Evolutionary conservation across 2,797 vertebrate genomes (phyloP).

Genomic region (Gambusia yucatana): DNA sequence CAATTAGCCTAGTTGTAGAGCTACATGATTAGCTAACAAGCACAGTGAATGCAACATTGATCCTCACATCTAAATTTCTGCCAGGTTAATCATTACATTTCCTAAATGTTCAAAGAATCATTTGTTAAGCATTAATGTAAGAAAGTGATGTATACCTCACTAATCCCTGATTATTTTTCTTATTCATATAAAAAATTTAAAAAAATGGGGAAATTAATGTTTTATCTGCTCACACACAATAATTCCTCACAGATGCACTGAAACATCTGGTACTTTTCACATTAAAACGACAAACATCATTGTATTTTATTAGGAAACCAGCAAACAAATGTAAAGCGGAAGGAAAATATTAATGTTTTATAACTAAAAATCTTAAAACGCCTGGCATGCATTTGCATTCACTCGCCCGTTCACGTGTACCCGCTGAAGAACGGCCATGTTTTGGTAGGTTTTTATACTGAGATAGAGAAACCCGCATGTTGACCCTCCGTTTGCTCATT

Average conservation of each 20-base stretch:
- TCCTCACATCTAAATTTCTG: slow-evolving; percentile 2
- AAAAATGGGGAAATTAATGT: neutral
- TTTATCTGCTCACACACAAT: neutral
- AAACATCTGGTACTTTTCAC: neutral
- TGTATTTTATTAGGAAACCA: neutral
- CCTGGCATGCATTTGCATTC: neutral
- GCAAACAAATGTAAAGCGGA: neutral
- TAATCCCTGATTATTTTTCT: neutral
- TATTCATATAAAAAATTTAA: neutral
- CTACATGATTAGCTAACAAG: neutral
- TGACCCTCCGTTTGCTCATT: neutral
- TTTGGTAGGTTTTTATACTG: neutral
- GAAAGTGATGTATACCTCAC: neutral
- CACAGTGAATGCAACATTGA: neutral
- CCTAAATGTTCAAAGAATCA: neutral
- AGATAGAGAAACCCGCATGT: neutral
- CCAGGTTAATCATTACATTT: neutral
- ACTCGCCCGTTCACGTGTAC: neutral
- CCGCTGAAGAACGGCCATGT: neutral
- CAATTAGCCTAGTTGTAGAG: neutral
- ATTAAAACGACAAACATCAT: neutral
- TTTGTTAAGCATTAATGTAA: neutral
- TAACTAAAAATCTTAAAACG: neutral
- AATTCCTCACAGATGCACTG: neutral
- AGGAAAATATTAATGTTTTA: neutral